Evolutionary conservation across 1,140 invertebrate species (phyloP), one percentile per base, ranked within the genome.

Genomic region (Stenopsyche tienmushanensis): DNA sequence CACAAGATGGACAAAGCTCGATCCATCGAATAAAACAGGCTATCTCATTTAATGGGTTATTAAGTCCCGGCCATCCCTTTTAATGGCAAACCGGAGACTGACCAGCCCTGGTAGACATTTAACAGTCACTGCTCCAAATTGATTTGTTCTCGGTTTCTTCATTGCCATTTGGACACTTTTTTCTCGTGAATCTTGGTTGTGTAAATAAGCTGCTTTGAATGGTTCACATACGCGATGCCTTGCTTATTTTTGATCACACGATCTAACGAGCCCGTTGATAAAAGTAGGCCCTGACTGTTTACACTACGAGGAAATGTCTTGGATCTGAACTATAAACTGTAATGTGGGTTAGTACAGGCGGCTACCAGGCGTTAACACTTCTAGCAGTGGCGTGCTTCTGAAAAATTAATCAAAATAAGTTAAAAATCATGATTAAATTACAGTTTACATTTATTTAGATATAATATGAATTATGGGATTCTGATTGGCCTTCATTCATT

Each of bases 281-380:
- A 67, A 62, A 67, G 60, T 67, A 62, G 62, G 63, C 29, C 5
- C 29, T 58, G 59, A 44, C 54, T 67, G 60, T 67, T 67, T 67
- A 67, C 54, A 54, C 54, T 67, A 53, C 29, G 66, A 67, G 66
- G 66, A 67, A 67, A 67, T 67, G 66, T 67, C 66, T 67, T 67
- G 66, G 60, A 67, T 57, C 62, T 50, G 49, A 67, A 53, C 47
- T 62, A 39, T 62, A 62, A 62, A 67, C 66, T 67, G 66, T 67
- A 62, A 67, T 55, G 47, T 52, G 59, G 52, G 59, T 54, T 26
- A 62, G 53, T 63, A 26, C 66, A 50, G 50, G 66, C 60, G 25
- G n/a, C 21, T 20, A 44, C 13, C 26, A 29, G 10, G 21, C 25
- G 21, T 20, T 29, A 53, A 53, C 50, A 23, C 50, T 24, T 20